A percentile compares a stretch with the other conserved stretches of the same genome.
Evolutionary conservation across 2,113 vertebrate genomes (phyloP).

Genomic region (Macroglossus sobrinus): DNA sequence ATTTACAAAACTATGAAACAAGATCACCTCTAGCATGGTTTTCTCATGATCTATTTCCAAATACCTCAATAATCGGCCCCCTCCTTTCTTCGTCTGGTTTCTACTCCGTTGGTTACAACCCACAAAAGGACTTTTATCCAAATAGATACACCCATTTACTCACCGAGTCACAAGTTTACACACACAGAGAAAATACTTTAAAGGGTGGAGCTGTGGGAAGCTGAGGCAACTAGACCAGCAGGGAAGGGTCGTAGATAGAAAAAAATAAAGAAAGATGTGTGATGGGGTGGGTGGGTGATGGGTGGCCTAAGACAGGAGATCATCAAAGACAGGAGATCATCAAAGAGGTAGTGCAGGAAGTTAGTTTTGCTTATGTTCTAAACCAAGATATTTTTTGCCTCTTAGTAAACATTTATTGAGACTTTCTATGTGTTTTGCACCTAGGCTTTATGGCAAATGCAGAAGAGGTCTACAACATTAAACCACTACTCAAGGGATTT

Average conservation of each 20-base stretch:
- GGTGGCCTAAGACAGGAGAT: too few relatives aligned
- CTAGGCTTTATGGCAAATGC: background rate
- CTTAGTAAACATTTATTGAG: background rate
- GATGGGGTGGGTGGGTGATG: background rate
- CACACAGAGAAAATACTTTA: background rate
- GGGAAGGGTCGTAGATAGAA: background rate
- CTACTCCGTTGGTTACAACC: slow-evolving; percentile 41
- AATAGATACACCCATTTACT: slow-evolving; percentile 65
- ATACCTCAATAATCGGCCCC: background rate
- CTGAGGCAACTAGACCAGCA: background rate
- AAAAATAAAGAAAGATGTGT: background rate
- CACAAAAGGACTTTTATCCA: slow-evolving; percentile 56
- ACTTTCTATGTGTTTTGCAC: background rate
- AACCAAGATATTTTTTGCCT: background rate
- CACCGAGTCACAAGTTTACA: slow-evolving; percentile 17
- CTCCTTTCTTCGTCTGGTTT: background rate
- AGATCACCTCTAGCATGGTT: background rate
- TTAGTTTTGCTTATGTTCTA: background rate
- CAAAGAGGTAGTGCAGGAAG: background rate
- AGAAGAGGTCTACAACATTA: background rate
- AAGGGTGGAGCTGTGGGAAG: background rate
- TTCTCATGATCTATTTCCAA: slow-evolving; percentile 42
- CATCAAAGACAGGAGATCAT: background rate
- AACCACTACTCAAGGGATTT: background rate
- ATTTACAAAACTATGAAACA: slow-evolving; percentile 49